phyloP scores from a whole-genome alignment of 2,113 vertebrate genomes.

The Anser cygnoides region DNA sequence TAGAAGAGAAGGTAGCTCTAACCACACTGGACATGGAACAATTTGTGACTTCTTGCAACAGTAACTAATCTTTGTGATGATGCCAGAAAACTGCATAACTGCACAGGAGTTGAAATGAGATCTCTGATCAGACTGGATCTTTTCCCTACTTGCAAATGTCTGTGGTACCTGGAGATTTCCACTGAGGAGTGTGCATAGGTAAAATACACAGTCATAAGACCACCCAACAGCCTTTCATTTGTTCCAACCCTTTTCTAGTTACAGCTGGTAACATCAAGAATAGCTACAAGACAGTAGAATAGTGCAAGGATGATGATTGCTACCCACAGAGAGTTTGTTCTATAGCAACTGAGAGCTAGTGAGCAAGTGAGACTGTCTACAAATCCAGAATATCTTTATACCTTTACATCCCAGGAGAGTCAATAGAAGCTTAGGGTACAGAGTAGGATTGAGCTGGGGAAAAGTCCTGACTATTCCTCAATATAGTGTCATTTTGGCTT shows the following conservation, averaged over 20 bases:
- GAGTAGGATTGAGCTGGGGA: not conserved
- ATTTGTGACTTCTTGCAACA: not conserved
- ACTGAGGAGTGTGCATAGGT: not conserved
- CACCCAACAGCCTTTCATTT: not conserved
- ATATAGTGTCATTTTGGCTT: not conserved
- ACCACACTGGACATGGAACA: rapidly evolving
- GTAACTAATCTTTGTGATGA: not conserved
- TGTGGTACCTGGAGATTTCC: not conserved
- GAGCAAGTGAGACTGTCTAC: not conserved
- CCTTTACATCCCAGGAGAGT: not conserved
- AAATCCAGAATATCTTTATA: not conserved
- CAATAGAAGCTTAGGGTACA: not conserved
- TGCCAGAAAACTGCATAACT: not conserved
- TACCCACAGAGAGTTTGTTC: not conserved
- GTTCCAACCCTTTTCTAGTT: not conserved
- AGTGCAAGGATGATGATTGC: not conserved
- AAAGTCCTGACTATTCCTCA: not conserved
- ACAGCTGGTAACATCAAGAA: not conserved
- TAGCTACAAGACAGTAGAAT: not conserved
- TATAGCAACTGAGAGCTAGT: not conserved
- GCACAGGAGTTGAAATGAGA: not conserved
- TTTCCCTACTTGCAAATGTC: not conserved
- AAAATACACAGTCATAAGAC: not conserved
- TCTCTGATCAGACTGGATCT: not conserved
- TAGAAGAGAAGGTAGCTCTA: not conserved